phyloP scores from a whole-genome alignment of 2,888 invertebrate genomes.

The Tuberolachnus salignus region DNA sequence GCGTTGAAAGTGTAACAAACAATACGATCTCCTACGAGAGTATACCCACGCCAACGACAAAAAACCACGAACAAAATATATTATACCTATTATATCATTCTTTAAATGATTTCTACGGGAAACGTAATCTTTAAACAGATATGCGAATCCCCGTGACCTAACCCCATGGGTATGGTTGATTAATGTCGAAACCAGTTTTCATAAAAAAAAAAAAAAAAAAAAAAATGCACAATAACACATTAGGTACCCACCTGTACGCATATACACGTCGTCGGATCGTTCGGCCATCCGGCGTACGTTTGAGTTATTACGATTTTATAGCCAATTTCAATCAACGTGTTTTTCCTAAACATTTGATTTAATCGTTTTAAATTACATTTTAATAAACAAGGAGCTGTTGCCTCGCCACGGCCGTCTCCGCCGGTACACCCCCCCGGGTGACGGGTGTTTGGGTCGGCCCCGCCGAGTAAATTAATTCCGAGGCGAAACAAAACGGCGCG shows the following conservation, averaged over 20 bases:
- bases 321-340: conserved; percentile 43
- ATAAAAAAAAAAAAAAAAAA: too few species aligned
- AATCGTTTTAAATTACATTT: conserved; percentile 41
- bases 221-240: too few species aligned
- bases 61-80: too few species aligned
- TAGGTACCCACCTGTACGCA: too few species aligned
- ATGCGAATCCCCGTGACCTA: too few species aligned
- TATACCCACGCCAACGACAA: too few species aligned
- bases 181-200: conserved; percentile 18
- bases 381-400: conserved; percentile 31
- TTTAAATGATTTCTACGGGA: too few species aligned
- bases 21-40: too few species aligned
- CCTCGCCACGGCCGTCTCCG: not conserved
- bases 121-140: conserved; percentile 15
- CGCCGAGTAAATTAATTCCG: conserved; percentile 28
- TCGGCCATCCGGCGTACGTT: not conserved
- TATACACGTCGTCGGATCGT: conserved; percentile 9
- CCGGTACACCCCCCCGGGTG: conserved; percentile 11
- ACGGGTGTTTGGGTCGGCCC: conserved; percentile 21
- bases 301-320: conserved; percentile 31
- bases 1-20: too few species aligned
- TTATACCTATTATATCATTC: too few species aligned
- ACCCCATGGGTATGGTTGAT: not conserved
- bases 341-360: conserved; percentile 29
- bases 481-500: not conserved